Base-by-base conservation (phyloP, 64 coral and sea anemone genomes). In the Stylophora pistillata region DNA sequence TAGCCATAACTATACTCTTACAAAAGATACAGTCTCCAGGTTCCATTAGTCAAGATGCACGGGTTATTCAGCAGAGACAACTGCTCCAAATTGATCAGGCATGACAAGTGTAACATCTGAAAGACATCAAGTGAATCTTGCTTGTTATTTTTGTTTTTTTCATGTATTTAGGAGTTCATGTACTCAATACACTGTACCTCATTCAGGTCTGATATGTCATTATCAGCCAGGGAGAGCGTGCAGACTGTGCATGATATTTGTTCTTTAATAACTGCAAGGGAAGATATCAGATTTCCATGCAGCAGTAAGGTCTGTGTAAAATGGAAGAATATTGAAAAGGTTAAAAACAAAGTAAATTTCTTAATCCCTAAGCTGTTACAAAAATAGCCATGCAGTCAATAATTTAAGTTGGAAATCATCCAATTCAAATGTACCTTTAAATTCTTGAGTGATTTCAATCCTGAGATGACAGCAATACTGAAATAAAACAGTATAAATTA, bases 181-280 rank as follows among this genome's bases (percentile, higher is more conserved):
- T 47, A 47, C 1, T 47, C 37, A 47, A 18, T 37, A 7, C 25
- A 88, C 60, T 18, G 27, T 87, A 98, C 96, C 93, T 98, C 96
- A 85, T 94, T 98, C 7, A 98, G 82, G 78, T 98, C 96, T 66
- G 72, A 55, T 28, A 98, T 93, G 63, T 94, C 90, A 75, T 98
- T 98, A 71, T 81, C 93, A 76, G 93, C 93, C 60, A 98, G 78
- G 33, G 96, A 98, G 20, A 98, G 57, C 23, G 96, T 98, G 32
- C 88, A 80, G 12, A 95, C 71, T 66, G 73, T 82, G 27, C 55
- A 86, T 54, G 80, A 54, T 21, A 98, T 26, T 15, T 98, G 74
- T 13, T 89, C 77, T 55, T 56, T 62, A 33, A 91, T 76, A 58
- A 77, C 76, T 75, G 54, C 41, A 12, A 98, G 87, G 59, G 96